A percentile compares a stretch with the other conserved stretches of the same genome.
Conservation (phyloP, 2,888 invertebrate species). For the Microchrysa polita region DNA sequence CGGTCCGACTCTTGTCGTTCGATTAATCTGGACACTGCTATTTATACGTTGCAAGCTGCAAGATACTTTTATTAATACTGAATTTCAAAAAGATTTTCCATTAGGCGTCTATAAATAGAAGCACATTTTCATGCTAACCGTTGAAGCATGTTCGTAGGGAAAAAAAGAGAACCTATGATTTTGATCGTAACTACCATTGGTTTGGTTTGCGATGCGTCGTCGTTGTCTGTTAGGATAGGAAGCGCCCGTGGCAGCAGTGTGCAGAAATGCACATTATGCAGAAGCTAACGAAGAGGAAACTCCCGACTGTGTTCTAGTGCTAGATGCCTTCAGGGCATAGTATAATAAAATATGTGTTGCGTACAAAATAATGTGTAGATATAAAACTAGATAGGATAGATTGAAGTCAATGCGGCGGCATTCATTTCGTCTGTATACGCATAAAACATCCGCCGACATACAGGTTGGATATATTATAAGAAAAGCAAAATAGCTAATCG, state of each 20-base stretch:
- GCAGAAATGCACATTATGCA: constrained; percentile 45
- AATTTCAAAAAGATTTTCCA: constrained; percentile 44
- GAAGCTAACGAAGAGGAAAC: constrained; percentile 46
- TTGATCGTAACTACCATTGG: constrained; percentile 17
- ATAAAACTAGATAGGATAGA: constrained; percentile 4
- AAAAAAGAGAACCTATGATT: constrained; percentile 1
- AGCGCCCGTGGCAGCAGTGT: constrained; percentile 5
- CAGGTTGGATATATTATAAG: constrained; percentile 6
- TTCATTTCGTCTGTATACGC: not conserved
- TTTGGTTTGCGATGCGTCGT: constrained; percentile 26
- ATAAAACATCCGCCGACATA: not conserved
- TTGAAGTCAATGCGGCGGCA: constrained; percentile 10
- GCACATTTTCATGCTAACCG: constrained; percentile 17
- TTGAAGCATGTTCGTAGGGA: constrained; percentile 23
- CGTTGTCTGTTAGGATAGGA: constrained; percentile 45
- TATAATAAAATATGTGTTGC: constrained; percentile 38
- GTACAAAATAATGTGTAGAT: not conserved
- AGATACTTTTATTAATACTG: constrained; percentile 48
- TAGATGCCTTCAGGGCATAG: not conserved
- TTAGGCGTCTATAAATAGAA: constrained; percentile 48
- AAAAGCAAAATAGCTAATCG: not conserved
- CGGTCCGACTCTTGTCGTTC: constrained; percentile 18
- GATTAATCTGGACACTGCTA: constrained; percentile 19
- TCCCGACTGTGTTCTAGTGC: no score
- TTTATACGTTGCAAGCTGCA: constrained; percentile 43